These are phyloP conservation scores for Campaea margaritaria DNA, from an alignment of 2,888 invertebrate species.

Conservation along the genomic window DNA sequence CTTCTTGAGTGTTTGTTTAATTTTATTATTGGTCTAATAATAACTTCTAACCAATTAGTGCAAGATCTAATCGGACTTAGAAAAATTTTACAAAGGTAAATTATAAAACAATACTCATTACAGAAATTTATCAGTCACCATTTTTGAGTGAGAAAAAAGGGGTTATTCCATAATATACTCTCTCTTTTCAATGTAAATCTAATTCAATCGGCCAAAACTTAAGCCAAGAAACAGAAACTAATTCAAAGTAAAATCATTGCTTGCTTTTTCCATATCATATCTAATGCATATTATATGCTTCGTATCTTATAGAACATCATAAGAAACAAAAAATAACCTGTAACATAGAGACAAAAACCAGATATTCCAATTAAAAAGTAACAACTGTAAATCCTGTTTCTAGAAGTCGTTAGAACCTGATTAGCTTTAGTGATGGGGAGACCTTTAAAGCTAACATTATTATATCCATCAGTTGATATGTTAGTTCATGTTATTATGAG, in stretches of 20 bases:
- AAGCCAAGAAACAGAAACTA: not conserved
- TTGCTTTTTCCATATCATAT: no score
- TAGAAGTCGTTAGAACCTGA: slow-evolving; percentile 4
- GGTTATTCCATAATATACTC: not conserved
- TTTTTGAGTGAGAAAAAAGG: not conserved
- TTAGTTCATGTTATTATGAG: not conserved
- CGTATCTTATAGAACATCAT: no score
- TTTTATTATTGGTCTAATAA: not conserved
- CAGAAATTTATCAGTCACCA: not conserved
- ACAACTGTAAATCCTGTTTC: slow-evolving; percentile 12
- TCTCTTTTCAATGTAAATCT: not conserved
- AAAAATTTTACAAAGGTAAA: not conserved
- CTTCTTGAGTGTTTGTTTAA: not conserved
- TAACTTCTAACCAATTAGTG: not conserved
- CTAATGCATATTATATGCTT: no score
- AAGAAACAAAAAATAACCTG: not conserved
- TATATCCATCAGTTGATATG: not conserved
- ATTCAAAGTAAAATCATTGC: no score
- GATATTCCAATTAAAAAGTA: slow-evolving; percentile 1
- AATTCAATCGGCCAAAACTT: not conserved
- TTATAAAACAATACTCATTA: no score
- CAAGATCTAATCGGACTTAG: not conserved
- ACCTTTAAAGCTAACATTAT: slow-evolving; percentile 1
- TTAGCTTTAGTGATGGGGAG: slow-evolving; percentile 12
- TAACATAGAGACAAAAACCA: not conserved